These are phyloP conservation scores for Melangyna quadrimaculata DNA, from an alignment of 2,888 invertebrate species.

Conservation along the genomic window DNA sequence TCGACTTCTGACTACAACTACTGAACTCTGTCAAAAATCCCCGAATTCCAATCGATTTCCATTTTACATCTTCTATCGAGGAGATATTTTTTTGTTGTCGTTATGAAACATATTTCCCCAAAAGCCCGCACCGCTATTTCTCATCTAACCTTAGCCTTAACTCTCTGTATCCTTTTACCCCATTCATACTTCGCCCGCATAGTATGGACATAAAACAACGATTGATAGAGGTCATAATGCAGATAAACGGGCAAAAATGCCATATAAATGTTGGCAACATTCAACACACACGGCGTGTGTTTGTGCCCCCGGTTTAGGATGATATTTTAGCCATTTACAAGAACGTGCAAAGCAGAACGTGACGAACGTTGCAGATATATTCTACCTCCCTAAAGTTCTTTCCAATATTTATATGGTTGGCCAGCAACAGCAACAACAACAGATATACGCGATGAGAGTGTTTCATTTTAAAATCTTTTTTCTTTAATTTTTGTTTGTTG, in stretches of 20 bases:
- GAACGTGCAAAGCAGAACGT: conserved; percentile 58
- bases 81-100: conserved; percentile 21
- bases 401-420: conserved; percentile 48
- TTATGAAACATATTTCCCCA: neutral
- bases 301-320: conserved; percentile 39
- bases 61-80: neutral
- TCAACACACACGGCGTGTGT: neutral
- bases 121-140: neutral
- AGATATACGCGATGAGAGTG: conserved; percentile 38
- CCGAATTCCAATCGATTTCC: conserved; percentile 62
- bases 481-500: neutral
- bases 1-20: neutral
- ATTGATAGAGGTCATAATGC: conserved; percentile 71
- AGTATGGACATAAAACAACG: conserved; percentile 61
- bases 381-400: neutral
- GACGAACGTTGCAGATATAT: conserved; percentile 38
- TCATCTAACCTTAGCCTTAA: neutral
- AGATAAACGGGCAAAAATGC: conserved; percentile 68
- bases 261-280: conserved; percentile 65
- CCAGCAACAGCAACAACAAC: conserved; percentile 23
- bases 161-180: neutral
- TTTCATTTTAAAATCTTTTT: neutral
- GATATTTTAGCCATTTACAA: conserved; percentile 64
- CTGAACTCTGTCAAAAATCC: conserved; percentile 47
- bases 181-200: neutral